Base-by-base conservation (phyloP, 2,888 invertebrate genomes). In the Philereme vetulata region DNA sequence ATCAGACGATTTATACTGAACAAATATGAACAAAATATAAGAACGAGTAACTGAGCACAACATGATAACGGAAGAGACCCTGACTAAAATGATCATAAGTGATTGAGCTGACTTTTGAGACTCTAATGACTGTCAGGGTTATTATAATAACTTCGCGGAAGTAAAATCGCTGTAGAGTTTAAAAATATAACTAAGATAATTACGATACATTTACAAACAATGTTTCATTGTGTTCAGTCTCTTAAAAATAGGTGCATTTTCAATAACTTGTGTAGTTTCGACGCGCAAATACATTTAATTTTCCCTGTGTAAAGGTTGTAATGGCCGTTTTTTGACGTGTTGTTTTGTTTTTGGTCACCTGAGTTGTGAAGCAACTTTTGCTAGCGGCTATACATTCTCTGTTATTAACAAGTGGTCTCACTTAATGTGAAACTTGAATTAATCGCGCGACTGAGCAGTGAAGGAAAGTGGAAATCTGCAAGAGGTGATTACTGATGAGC, bases 391-490 rank as follows among this genome's bases (percentile, higher is more conserved):
- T 45, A 38, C 5, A 21, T 34, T 33, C 32, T 47, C 32, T 52
- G 50, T 44, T 57, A 51, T 54, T 54, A 62, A 38, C 57, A 21
- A 54, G 54, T 54, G 57, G 57, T 62, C 62, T 62, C 62, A 62
- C 57, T 62, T 61, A 44, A 78, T 80, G 82, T 80, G 82, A 84
- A 85, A 84, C 78, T 75, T 73, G 76, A 80, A 78, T 83, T 78
- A 74, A 80, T 76, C 84, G 86, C 87, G 77, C 82, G 80, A 83
- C 74, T 77, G 85, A 76, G 70, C 77, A 72, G 73, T 67, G 75
- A 84, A 78, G 82, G 62, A 86, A 85, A 87, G 85, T 87, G 84
- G 82, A 85, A 85, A 84, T 79, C 78, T 76, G 71, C 66, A 72
- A 75, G 72, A 72, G 73, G 72, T 70, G 72, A 70, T 74, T 75